These are phyloP conservation scores for Romanogobio albipinnatus DNA, from an alignment of 2,113 vertebrate species.

Conservation along the genomic window DNA sequence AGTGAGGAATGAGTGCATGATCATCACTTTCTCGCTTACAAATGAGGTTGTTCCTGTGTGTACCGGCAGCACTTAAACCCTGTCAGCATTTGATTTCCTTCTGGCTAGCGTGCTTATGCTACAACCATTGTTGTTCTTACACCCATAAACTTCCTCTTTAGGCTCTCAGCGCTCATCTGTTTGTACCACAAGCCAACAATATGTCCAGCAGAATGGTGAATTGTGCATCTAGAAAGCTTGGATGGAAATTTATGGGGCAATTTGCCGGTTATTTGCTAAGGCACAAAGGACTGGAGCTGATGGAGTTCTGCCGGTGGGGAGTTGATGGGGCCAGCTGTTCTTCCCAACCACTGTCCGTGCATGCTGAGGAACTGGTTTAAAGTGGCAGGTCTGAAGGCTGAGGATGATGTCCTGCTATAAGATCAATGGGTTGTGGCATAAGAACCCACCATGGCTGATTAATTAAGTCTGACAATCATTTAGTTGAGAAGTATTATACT, in stretches of 20 bases:
- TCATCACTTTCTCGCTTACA: conserved; percentile 29
- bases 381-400: background rate
- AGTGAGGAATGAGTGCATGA: background rate
- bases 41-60: conserved; percentile 19
- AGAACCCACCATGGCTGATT: background rate
- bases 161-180: conserved; percentile 13
- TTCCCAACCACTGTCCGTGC: background rate
- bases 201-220: background rate
- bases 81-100: conserved; percentile 33
- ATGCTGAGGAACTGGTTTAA: conserved; percentile 15
- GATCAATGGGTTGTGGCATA: background rate
- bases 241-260: conserved; percentile 31
- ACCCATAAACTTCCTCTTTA: conserved; percentile 37
- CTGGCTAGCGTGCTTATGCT: background rate
- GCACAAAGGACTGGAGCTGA: conserved; percentile 27
- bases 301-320: background rate
- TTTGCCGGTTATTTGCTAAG: conserved; percentile 31
- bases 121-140: conserved; percentile 37
- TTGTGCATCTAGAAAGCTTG: conserved; percentile 14
- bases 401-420: background rate
- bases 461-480: conserved; percentile 1
- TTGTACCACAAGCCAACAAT: conserved; percentile 30
- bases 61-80: background rate
- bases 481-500: conserved; percentile 1
- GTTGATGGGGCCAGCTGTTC: conserved; percentile 40